Evolutionary conservation across 2,797 vertebrate genomes (phyloP).

Genomic region (Novumbra hubbsi): DNA sequence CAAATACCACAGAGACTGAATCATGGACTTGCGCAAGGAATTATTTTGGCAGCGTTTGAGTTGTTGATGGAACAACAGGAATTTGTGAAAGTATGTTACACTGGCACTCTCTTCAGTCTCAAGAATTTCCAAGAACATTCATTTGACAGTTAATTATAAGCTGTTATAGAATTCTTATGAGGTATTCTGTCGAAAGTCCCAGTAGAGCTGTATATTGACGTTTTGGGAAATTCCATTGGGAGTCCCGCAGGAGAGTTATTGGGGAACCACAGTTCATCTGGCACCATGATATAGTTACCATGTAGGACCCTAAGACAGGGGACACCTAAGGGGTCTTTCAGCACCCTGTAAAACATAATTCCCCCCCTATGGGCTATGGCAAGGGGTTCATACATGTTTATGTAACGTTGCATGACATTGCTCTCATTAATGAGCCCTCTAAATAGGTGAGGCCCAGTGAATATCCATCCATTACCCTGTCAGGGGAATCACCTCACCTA

Average conservation of each 20-base stretch:
- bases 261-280: constrained; percentile 9
- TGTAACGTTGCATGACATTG: constrained; percentile 38
- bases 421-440: constrained; percentile 38
- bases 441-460: constrained; percentile 38
- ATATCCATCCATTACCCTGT: constrained; percentile 37
- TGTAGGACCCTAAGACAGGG: constrained; percentile 11
- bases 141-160: constrained; percentile 25
- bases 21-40: constrained; percentile 57
- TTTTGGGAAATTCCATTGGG: constrained; percentile 23
- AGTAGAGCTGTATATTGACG: constrained; percentile 26
- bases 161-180: constrained; percentile 36
- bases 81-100: constrained; percentile 29
- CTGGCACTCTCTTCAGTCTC: background rate
- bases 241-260: constrained; percentile 14
- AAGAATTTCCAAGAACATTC: constrained; percentile 26
- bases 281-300: constrained; percentile 17
- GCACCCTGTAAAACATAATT: constrained; percentile 54
- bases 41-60: constrained; percentile 38
- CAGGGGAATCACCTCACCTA: constrained; percentile 37
- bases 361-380: constrained; percentile 27
- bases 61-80: constrained; percentile 49
- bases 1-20: constrained; percentile 63
- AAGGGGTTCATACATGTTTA: constrained; percentile 21
- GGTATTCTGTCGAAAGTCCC: constrained; percentile 23
- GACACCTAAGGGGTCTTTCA: constrained; percentile 37